These are phyloP conservation scores for Periphyllus acericola DNA, from an alignment of 2,888 invertebrate genomes.

Conservation along the genomic window DNA sequence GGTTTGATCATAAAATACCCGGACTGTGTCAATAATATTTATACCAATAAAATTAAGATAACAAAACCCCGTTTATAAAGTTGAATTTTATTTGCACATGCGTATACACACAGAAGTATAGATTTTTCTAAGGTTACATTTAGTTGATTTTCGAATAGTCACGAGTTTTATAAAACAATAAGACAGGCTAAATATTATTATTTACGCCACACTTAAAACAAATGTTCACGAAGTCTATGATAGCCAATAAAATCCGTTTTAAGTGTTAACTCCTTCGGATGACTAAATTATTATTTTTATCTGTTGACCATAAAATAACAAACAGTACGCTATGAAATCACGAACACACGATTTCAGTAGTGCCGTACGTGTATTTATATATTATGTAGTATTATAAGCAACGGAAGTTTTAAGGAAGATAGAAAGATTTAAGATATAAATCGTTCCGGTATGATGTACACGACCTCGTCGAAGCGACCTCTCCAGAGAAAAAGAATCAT, in stretches of 20 bases:
- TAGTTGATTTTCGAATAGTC: too few relatives aligned
- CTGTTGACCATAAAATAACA: not conserved
- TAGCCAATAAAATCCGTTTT: not conserved
- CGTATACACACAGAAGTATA: too few relatives aligned
- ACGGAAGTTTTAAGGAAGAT: slow-evolving; percentile 42
- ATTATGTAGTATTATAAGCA: not conserved
- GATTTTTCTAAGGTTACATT: too few relatives aligned
- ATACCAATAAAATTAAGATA: too few relatives aligned
- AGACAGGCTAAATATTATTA: too few relatives aligned
- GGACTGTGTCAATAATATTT: too few relatives aligned
- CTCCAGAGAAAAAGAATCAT: slow-evolving; percentile 9
- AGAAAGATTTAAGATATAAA: not conserved
- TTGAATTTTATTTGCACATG: too few relatives aligned
- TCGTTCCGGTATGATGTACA: slow-evolving; percentile 48
- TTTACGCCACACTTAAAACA: too few relatives aligned
- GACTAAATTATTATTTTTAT: slow-evolving; percentile 13
- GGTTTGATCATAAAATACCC: too few relatives aligned
- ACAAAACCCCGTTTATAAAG: too few relatives aligned
- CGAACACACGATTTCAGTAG: slow-evolving; percentile 33
- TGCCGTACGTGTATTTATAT: not conserved
- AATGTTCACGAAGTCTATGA: too few relatives aligned
- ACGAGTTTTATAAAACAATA: too few relatives aligned
- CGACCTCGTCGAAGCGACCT: slow-evolving; percentile 40
- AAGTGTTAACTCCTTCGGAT: not conserved
- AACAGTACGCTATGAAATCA: not conserved